Conservation (phyloP, 35 echinoderm and acorn worm genomes). For the Strongylocentrotus purpuratus region DNA sequence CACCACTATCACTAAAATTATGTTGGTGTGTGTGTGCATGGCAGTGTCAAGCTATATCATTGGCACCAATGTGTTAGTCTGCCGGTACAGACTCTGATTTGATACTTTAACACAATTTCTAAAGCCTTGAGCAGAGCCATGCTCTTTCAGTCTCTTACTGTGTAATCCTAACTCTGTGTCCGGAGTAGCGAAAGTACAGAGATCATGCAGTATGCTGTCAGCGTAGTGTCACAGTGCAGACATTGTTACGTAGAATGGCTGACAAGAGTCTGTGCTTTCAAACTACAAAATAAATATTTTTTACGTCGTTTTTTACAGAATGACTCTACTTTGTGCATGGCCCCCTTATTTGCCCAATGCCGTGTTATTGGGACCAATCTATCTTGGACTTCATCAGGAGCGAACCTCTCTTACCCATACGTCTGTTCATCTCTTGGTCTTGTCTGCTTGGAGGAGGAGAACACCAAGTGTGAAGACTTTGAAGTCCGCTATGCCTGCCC, state of each 20-base stretch:
- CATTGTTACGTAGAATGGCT: not conserved
- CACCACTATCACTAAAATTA: too few species aligned
- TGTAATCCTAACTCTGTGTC: too few species aligned
- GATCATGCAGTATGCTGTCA: not conserved
- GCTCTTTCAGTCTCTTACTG: too few species aligned
- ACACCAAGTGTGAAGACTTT: slow-evolving; percentile 43
- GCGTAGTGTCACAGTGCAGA: not conserved
- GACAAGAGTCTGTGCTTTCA: too few species aligned
- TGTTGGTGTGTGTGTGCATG: not conserved
- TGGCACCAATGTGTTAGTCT: too few species aligned
- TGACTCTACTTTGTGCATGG: slow-evolving; percentile 22
- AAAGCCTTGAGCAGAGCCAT: too few species aligned
- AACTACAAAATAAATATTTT: not conserved
- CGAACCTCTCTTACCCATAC: slow-evolving; percentile 49
- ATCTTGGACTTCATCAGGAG: slow-evolving; percentile 15
- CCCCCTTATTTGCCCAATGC: slow-evolving; percentile 55
- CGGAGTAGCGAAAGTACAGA: not conserved
- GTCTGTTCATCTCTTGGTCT: slow-evolving; percentile 48
- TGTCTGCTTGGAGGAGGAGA: slow-evolving; percentile 21
- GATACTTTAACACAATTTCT: too few species aligned
- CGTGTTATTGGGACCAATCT: not conserved
- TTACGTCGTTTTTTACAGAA: not conserved
- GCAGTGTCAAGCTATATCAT: too few species aligned
- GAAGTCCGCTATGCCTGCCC: slow-evolving; percentile 64
- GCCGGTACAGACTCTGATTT: too few species aligned